phyloP scores from a whole-genome alignment of 2,113 vertebrate genomes.

The Brachypodius melanocephalos region DNA sequence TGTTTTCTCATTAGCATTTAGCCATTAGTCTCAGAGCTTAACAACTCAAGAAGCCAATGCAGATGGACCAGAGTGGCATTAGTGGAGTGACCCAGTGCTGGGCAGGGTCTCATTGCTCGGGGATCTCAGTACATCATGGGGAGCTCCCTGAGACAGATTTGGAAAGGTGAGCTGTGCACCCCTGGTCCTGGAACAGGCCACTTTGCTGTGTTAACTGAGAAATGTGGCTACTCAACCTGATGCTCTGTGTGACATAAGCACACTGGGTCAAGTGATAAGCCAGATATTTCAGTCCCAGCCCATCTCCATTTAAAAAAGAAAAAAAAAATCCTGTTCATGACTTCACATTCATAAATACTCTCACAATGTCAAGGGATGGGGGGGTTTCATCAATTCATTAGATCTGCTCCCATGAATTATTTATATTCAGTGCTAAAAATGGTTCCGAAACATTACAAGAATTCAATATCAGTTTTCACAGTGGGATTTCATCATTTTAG shows the following conservation, averaged over 20 bases:
- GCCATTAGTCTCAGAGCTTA: not conserved
- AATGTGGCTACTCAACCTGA: not conserved
- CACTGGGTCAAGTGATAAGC: not conserved
- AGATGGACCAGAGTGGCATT: not conserved
- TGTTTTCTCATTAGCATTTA: not conserved
- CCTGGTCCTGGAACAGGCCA: not conserved
- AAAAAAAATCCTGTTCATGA: conserved; percentile 56
- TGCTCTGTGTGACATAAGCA: not conserved
- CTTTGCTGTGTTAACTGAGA: not conserved
- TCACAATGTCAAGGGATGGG: conserved; percentile 73
- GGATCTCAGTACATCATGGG: rapidly evolving
- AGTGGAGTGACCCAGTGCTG: not conserved
- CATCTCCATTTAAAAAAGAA: conserved; percentile 19
- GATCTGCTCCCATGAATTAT: conserved; percentile 81
- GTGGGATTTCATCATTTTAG: conserved; percentile 82
- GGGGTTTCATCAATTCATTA: conserved; percentile 78
- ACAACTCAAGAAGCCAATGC: not conserved
- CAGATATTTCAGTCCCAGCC: conserved; percentile 47
- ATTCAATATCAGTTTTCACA: conserved; percentile 83
- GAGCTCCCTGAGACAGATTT: not conserved
- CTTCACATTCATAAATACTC: conserved; percentile 79
- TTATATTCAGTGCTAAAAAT: conserved; percentile 79
- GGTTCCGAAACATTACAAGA: conserved; percentile 82
- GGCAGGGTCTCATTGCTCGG: rapidly evolving
- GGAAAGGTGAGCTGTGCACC: not conserved